These are phyloP conservation scores for Lytechinus pictus DNA, from an alignment of 35 echinoderm and acorn worm genomes.

Conservation along the genomic window DNA sequence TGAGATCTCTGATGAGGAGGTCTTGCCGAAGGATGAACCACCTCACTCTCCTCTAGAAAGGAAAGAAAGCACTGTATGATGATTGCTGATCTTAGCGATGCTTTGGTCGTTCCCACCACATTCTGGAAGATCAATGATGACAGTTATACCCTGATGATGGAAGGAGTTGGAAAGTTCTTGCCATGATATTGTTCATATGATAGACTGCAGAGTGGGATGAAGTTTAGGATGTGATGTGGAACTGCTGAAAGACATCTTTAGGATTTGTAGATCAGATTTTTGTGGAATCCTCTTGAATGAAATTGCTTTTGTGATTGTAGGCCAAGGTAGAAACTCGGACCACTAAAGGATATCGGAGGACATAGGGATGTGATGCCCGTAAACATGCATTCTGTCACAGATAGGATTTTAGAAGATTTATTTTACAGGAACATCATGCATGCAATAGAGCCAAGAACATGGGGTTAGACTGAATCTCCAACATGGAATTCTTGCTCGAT, in stretches of 20 bases:
- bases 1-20: neutral
- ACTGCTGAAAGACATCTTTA: neutral
- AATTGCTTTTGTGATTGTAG: too few relatives aligned
- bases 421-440: neutral
- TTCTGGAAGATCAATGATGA: neutral
- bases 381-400: neutral
- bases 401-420: neutral
- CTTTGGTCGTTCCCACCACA: neutral
- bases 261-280: too few relatives aligned
- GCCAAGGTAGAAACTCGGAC: too few relatives aligned
- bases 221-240: neutral
- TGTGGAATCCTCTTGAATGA: too few relatives aligned
- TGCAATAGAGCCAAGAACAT: neutral
- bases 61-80: constrained; percentile 51
- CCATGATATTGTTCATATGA: neutral
- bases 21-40: neutral
- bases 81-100: neutral
- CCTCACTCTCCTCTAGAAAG: neutral
- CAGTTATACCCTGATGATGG: neutral
- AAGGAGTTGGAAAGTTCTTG: neutral
- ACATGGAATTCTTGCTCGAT: too few relatives aligned
- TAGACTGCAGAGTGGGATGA: neutral
- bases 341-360: too few relatives aligned
- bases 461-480: neutral
- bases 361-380: too few relatives aligned